Base-by-base conservation (phyloP, 2,888 invertebrate species). In the Neoascia interrupta region DNA sequence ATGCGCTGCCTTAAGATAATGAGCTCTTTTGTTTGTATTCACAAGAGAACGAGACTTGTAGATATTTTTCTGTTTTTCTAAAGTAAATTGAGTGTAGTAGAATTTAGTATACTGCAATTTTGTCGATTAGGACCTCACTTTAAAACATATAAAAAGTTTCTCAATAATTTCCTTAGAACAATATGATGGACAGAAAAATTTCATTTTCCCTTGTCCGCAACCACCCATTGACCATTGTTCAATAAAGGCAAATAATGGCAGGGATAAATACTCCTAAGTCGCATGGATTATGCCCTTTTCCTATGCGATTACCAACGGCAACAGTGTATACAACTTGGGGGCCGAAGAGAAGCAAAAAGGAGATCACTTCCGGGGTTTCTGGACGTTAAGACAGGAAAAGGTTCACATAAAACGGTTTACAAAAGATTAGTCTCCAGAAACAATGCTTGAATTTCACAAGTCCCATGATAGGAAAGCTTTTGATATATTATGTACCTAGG, bases 351-450 rank as follows among this genome's bases (percentile, higher is more conserved):
- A 19, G n/a, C n/a, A n/a, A n/a, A n/a, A n/a, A n/a, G n/a, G n/a
- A n/a, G n/a, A n/a, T n/a, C 11, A 39, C 18, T 37, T 68, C 56
- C 31, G 36, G 16, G 56, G 56, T 16, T 11, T 36, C 47, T 16
- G 36, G 13, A 26, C 19, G 21, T 5, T 10, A 28, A 53, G n/a
- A 28, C 45, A 28, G n/a, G 10, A 31, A 61, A 31, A 36, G 18
- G 39, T 11, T 6, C 23, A 21, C 23, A 37, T 56, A 31, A 39
- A 45, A 39, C 1, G 47, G 19, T 47, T 47, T 31, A 15, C 31
- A 18, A 39, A n/a, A 21, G 49, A 58, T 68, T 51, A 49, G 23
- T 34, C 26, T n/a, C n/a, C 28, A 31, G 58, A 49, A 49, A 56
- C 47, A 66, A 47, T 23, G 28, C 45, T 16, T 45, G 43, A 54